Percentiles rank a stretch among this genome's conserved stretches.
phyloP scores from a whole-genome alignment of 2,797 vertebrate genomes.

The Melanotaenia pygmaea region DNA sequence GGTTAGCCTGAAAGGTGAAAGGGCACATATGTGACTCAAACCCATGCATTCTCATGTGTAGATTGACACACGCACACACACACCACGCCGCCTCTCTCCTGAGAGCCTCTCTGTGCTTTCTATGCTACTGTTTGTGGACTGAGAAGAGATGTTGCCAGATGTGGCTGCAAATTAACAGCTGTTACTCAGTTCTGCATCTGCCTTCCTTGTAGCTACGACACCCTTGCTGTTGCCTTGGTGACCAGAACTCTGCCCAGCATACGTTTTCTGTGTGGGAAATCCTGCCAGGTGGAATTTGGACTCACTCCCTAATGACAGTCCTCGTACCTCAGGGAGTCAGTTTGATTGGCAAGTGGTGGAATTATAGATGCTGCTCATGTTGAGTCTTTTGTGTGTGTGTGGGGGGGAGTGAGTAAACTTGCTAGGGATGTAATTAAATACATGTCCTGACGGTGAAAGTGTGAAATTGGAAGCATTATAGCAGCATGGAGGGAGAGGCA shows the following conservation, averaged over 20 bases:
- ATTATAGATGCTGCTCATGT: conserved; percentile 22
- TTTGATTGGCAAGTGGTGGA: conserved; percentile 32
- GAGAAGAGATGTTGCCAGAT: conserved; percentile 70
- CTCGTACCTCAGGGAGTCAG: not conserved
- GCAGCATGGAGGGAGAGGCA: conserved; percentile 30
- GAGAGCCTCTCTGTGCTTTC: conserved; percentile 38
- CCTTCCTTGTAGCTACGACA: conserved; percentile 44
- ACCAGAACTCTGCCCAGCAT: conserved; percentile 35
- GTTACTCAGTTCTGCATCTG: conserved; percentile 73
- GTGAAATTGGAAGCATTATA: conserved; percentile 62
- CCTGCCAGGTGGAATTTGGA: conserved; percentile 4
- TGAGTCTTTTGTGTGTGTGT: conserved; percentile 4
- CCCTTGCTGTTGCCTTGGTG: conserved; percentile 58
- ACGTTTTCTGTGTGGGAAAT: conserved; percentile 18
- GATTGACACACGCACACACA: conserved; percentile 4
- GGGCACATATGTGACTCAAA: conserved; percentile 18
- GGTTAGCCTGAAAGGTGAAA: conserved; percentile 8
- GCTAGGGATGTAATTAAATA: conserved; percentile 56
- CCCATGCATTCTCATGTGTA: not conserved
- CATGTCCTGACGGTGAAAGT: conserved; percentile 59
- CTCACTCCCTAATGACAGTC: conserved; percentile 5
- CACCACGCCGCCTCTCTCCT: conserved; percentile 6
- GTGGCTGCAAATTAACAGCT: conserved; percentile 81
- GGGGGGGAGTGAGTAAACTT: conserved; percentile 32
- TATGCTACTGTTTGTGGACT: conserved; percentile 16